Conservation (phyloP, 2,113 vertebrate species). For the Nicator chloris region DNA sequence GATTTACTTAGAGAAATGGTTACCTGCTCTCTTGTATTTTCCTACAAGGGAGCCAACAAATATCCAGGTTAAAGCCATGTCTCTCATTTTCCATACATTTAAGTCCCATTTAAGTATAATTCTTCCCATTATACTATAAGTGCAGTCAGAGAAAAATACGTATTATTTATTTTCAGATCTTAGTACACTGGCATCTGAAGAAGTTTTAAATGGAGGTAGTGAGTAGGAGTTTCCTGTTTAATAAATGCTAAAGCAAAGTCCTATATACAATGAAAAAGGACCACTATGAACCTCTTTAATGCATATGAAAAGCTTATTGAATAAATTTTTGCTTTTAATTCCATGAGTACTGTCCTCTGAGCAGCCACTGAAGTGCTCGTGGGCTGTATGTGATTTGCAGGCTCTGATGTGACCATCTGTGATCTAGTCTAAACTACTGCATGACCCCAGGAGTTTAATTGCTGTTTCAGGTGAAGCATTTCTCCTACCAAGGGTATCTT, state of each 20-base stretch:
- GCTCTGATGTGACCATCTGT: not conserved
- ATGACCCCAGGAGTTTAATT: not conserved
- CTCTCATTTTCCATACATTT: not conserved
- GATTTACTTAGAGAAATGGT: not conserved
- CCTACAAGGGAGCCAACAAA: not conserved
- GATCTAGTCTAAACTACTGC: not conserved
- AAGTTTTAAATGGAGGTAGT: not conserved
- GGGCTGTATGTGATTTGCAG: not conserved
- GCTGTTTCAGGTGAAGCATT: not conserved
- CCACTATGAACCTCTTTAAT: not conserved
- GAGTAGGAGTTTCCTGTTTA: not conserved
- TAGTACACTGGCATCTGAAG: not conserved
- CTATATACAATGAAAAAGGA: not conserved
- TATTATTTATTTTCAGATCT: not conserved
- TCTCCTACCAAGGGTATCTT: not conserved
- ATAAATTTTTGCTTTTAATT: not conserved
- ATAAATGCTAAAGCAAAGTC: not conserved
- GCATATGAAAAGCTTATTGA: not conserved
- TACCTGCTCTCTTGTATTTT: not conserved
- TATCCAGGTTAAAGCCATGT: not conserved
- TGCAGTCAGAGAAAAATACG: not conserved
- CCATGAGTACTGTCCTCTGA: not conserved
- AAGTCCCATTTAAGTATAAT: not conserved
- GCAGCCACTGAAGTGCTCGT: not conserved
- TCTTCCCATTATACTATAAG: not conserved